These are phyloP conservation scores for Athene noctua DNA, from an alignment of 2,113 vertebrate genomes.

Conservation along the genomic window DNA sequence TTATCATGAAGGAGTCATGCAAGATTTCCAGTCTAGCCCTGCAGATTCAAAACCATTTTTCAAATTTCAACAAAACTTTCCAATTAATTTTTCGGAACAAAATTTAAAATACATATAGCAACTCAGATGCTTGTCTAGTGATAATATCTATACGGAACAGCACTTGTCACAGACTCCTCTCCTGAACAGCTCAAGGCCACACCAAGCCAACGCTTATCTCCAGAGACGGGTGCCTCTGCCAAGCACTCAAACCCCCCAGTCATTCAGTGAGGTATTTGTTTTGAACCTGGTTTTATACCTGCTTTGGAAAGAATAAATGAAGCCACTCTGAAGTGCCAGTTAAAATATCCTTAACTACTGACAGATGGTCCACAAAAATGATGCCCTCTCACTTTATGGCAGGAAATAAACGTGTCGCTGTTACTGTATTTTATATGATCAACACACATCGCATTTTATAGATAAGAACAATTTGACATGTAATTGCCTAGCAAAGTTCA, in stretches of 20 bases:
- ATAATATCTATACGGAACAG: not conserved
- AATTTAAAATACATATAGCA: not conserved
- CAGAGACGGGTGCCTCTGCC: not conserved
- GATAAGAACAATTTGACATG: not conserved
- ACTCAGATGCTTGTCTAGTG: not conserved
- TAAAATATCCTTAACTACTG: not conserved
- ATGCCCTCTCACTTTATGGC: not conserved
- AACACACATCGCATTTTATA: not conserved
- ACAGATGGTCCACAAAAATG: not conserved
- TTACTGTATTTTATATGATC: not conserved
- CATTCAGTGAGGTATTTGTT: not conserved
- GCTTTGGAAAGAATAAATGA: not conserved
- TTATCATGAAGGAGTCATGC: not conserved
- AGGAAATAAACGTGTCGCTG: not conserved
- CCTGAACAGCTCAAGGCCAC: not conserved
- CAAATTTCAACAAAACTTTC: not conserved
- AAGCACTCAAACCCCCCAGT: not conserved
- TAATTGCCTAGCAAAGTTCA: not conserved
- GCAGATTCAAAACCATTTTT: not conserved
- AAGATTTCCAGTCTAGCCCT: not conserved
- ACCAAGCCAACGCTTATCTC: not conserved
- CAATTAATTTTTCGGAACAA: not conserved
- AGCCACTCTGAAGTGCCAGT: not conserved
- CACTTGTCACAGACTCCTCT: not conserved
- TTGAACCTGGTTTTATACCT: not conserved